These are phyloP conservation scores for Pammene fasciana DNA, from an alignment of 2,888 invertebrate species.

Conservation along the genomic window DNA sequence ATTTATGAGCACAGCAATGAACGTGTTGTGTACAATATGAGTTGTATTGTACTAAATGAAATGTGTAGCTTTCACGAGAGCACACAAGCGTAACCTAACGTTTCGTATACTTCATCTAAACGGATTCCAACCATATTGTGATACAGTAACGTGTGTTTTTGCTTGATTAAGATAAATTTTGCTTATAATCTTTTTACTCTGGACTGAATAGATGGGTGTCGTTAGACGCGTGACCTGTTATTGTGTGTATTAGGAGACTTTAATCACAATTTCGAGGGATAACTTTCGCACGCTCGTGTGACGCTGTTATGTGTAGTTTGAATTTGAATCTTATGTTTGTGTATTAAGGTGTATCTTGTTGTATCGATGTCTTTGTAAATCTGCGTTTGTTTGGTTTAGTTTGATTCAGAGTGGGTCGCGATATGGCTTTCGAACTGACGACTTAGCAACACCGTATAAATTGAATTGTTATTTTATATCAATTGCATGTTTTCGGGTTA, in stretches of 20 bases:
- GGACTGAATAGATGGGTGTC: conserved; percentile 63
- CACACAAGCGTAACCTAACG: conserved; percentile 71
- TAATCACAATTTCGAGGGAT: conserved; percentile 72
- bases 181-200: conserved; percentile 56
- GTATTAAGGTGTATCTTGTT: neutral
- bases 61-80: conserved; percentile 82
- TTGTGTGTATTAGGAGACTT: conserved; percentile 83
- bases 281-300: conserved; percentile 12
- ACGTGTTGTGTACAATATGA: conserved; percentile 79
- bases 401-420: conserved; percentile 74
- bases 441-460: conserved; percentile 68
- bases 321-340: conserved; percentile 3
- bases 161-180: conserved; percentile 32
- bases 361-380: neutral
- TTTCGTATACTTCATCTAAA: conserved; percentile 51
- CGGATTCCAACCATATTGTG: conserved; percentile 46
- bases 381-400: neutral
- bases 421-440: conserved; percentile 77
- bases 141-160: conserved; percentile 43
- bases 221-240: conserved; percentile 82
- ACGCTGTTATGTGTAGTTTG: neutral
- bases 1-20: conserved; percentile 73
- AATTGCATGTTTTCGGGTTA: conserved; percentile 29
- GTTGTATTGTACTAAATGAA: conserved; percentile 80
- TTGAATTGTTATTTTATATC: conserved; percentile 62